These are phyloP conservation scores for Imbricaverruca yamaguchii DNA, from an alignment of 2,888 invertebrate genomes.

Conservation along the genomic window DNA sequence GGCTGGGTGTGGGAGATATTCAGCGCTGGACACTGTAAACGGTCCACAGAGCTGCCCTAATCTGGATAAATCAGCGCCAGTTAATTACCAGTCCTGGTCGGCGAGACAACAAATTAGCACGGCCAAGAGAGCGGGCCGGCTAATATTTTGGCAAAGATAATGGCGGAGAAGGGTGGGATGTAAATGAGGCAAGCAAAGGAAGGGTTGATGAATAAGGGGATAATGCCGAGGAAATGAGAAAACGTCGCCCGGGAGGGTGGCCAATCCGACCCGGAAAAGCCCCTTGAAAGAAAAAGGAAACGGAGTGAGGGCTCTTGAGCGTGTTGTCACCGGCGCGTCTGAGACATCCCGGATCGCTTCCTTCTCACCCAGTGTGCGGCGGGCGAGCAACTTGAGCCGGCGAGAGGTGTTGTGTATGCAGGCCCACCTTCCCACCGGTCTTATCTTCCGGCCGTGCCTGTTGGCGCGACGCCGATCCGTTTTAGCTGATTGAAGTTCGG, in stretches of 20 bases:
- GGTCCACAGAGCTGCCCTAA: no score
- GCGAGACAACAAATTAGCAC: slow-evolving; percentile 14
- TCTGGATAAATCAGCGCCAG: not conserved
- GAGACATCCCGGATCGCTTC: no score
- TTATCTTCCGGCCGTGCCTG: not conserved
- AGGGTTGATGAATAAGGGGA: slow-evolving; percentile 14
- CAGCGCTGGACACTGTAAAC: no score
- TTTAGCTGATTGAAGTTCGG: not conserved
- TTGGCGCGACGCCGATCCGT: not conserved
- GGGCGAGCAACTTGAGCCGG: no score
- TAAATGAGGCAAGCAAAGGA: slow-evolving; percentile 16
- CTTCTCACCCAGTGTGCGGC: no score
- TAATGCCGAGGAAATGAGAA: slow-evolving; percentile 19
- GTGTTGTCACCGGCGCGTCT: no score
- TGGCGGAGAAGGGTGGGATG: slow-evolving; percentile 12
- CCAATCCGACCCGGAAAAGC: not conserved
- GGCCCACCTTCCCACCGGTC: not conserved
- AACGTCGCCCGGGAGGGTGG: not conserved
- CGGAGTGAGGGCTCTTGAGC: no score
- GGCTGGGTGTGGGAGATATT: no score
- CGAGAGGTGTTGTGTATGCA: no score
- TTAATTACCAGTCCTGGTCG: slow-evolving; percentile 2
- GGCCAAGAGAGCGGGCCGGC: not conserved
- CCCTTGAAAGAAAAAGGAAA: not conserved
- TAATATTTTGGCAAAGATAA: slow-evolving; percentile 23